A percentile compares a stretch with the other conserved stretches of the same genome.
phyloP scores from a whole-genome alignment of 2,888 invertebrate genomes.

The Tiliacea aurago region DNA sequence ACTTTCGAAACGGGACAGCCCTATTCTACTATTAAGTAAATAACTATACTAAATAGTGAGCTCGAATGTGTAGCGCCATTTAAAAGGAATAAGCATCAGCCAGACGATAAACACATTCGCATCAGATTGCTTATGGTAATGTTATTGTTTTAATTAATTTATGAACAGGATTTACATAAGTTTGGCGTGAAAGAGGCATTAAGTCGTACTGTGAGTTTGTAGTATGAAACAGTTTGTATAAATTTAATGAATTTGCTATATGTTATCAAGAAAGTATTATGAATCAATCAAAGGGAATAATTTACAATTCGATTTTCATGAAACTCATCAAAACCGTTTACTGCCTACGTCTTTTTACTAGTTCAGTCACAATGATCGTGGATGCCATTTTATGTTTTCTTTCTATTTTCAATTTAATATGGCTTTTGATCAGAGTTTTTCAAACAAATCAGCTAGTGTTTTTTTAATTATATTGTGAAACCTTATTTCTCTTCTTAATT shows the following conservation, averaged over 20 bases:
- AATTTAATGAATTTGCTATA: constrained; percentile 1
- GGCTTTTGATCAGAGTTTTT: constrained; percentile 1
- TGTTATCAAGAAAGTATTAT: too few relatives aligned
- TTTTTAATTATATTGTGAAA: too few relatives aligned
- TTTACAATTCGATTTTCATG: background rate
- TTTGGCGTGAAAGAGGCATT: constrained; percentile 18
- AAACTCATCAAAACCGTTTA: background rate
- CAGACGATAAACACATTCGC: constrained; percentile 38
- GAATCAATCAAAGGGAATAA: background rate
- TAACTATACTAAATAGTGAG: constrained; percentile 12
- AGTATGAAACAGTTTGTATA: constrained; percentile 8
- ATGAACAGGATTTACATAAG: constrained; percentile 45
- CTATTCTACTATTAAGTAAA: constrained; percentile 27
- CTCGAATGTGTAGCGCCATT: constrained; percentile 21
- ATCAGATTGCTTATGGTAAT: constrained; percentile 38
- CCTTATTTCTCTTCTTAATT: background rate
- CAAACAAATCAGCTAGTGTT: constrained; percentile 1
- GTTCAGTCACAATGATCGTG: background rate
- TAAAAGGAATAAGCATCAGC: constrained; percentile 24
- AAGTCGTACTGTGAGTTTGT: background rate
- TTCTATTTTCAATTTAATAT: background rate
- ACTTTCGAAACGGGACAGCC: constrained; percentile 21
- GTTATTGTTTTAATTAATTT: constrained; percentile 42
- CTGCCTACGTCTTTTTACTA: background rate
- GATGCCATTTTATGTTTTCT: background rate